These are phyloP conservation scores for Tupaia tana DNA, from an alignment of 2,113 vertebrate species.

Conservation along the genomic window DNA sequence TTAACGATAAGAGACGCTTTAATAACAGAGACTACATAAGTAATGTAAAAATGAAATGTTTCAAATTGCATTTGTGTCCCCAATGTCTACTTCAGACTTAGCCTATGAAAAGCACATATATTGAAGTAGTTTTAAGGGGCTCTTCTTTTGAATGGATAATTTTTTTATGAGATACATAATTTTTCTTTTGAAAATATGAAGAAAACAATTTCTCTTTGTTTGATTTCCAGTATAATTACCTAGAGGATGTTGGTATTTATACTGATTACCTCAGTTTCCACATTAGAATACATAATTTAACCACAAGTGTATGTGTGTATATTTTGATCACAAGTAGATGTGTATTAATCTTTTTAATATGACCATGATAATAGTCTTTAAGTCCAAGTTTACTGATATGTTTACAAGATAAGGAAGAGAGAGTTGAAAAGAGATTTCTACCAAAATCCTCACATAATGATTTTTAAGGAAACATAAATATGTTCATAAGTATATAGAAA, in stretches of 20 bases:
- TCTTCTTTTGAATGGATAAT: slow-evolving; percentile 43
- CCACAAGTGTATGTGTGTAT: neutral
- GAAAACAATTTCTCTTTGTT: slow-evolving; percentile 46
- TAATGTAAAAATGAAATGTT: slow-evolving; percentile 64
- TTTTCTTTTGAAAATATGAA: slow-evolving; percentile 61
- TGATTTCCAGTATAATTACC: slow-evolving; percentile 1
- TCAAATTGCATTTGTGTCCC: slow-evolving; percentile 64
- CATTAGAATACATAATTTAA: slow-evolving; percentile 12
- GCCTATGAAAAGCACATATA: slow-evolving; percentile 47
- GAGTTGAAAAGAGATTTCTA: neutral
- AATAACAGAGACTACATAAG: slow-evolving; percentile 54
- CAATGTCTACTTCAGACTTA: slow-evolving; percentile 34
- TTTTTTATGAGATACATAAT: slow-evolving; percentile 53
- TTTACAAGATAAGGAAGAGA: neutral
- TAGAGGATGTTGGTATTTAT: neutral
- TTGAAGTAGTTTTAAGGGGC: slow-evolving; percentile 61
- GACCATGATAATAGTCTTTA: neutral
- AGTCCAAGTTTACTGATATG: neutral
- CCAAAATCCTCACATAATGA: neutral
- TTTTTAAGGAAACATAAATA: neutral
- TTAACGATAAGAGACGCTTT: slow-evolving; percentile 54
- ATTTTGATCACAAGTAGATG: neutral
- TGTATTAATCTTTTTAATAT: neutral
- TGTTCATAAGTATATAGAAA: neutral
- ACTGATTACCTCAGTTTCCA: neutral